Evolutionary conservation across 1,140 invertebrate genomes (phyloP).

Genomic region (Spodoptera frugiperda): DNA sequence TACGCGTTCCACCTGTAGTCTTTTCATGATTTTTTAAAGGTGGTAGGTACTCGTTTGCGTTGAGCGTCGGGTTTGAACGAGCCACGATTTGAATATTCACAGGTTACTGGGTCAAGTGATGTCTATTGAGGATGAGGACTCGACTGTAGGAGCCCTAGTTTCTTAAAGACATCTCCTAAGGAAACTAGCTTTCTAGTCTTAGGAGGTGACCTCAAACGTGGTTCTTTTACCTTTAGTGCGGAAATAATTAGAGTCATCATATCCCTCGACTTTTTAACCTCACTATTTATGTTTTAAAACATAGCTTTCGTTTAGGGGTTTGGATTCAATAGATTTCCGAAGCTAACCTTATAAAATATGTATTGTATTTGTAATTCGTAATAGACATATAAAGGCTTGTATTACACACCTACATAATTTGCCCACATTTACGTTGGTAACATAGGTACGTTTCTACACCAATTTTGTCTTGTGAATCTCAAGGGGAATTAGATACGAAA

Average conservation of each 20-base stretch:
- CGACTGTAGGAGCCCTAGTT: conserved; percentile 49
- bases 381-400: no score
- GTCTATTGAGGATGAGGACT: conserved; percentile 61
- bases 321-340: no score
- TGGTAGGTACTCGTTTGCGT: conserved; percentile 56
- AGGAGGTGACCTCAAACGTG: conserved; percentile 25
- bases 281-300: no score
- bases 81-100: conserved; percentile 64
- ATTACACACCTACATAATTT: no score
- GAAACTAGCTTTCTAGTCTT: conserved; percentile 41
- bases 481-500: conserved; percentile 1
- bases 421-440: no score
- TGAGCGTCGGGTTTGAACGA: conserved; percentile 56
- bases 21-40: conserved; percentile 64
- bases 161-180: conserved; percentile 52
- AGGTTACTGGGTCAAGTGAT: conserved; percentile 62
- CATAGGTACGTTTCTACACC: background rate
- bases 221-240: background rate
- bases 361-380: no score
- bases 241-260: background rate
- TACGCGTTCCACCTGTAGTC: conserved; percentile 53
- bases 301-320: no score
- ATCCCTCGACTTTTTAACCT: background rate
- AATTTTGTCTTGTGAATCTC: background rate
- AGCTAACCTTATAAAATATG: no score